Evolutionary conservation across 2,797 vertebrate species (phyloP).

Genomic region (Tauraco hartlaubi): DNA sequence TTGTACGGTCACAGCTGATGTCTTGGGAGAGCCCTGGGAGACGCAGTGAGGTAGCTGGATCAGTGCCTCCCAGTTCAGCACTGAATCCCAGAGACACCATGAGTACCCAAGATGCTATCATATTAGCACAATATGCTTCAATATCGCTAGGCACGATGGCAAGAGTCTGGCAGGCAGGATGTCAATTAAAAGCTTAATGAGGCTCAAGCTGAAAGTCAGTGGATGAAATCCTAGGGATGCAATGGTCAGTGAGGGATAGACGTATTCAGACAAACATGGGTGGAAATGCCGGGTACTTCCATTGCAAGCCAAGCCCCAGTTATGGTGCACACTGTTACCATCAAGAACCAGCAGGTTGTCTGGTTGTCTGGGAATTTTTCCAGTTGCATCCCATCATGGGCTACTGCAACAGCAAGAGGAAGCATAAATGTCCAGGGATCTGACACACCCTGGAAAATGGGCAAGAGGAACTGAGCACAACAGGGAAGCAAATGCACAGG

Average conservation of each 20-base stretch:
- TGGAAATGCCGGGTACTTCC: neutral
- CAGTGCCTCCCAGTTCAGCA: neutral
- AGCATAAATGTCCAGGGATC: neutral
- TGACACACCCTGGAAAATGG: neutral
- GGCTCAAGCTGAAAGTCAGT: neutral
- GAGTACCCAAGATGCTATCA: rapidly evolving
- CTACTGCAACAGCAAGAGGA: neutral
- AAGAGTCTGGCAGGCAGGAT: neutral
- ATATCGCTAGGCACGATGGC: neutral
- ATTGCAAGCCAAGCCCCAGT: neutral
- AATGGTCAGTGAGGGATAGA: neutral
- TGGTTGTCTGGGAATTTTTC: neutral
- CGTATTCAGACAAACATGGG: neutral
- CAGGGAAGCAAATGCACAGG: rapidly evolving
- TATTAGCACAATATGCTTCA: neutral
- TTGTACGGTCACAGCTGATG: neutral
- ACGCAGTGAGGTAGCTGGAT: neutral
- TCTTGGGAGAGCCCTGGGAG: neutral
- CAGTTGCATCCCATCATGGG: neutral
- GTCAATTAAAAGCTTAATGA: neutral
- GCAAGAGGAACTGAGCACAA: neutral
- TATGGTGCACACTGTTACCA: neutral
- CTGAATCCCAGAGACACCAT: neutral
- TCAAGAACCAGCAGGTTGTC: neutral
- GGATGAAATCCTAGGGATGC: neutral